Base-by-base conservation (phyloP, 2,113 vertebrate species). In the Xenopus borealis region DNA sequence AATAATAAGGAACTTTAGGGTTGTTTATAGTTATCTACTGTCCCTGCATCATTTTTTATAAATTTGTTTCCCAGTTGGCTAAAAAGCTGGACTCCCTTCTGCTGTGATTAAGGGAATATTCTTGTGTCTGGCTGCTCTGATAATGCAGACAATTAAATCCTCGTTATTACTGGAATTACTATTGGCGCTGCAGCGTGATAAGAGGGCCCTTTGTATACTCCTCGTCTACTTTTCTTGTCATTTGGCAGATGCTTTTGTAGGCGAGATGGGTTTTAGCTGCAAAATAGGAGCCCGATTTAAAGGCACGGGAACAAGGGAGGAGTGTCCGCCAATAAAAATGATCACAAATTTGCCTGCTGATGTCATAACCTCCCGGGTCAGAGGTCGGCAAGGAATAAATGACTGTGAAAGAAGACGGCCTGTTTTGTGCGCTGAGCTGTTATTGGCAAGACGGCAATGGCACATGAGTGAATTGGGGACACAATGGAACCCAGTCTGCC, bases 341-440 rank as follows among this genome's bases (percentile, higher is more conserved):
- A 91, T 91, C 91, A 87, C 91, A 87, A 84, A 87, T 86, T 87
- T 81, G 88, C 85, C 90, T 89, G 90, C 89, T 90, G 89, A 91
- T 91, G 90, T 89, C 89, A 86, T 83, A 90, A 86, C 90, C 89
- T 85, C 81, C 61, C 79, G 72, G 90, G 90, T 91, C 88, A 90
- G 85, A 90, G 92, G 91, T 92, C 90, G 86, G 79, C 33, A 0
- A 3, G 85, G 86, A 82, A 85, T 84, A 88, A 88, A 85, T 82
- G 88, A 83, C 83, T 86, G 85, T 91, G 88, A 92, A 92, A 91
- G 89, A 9, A 87, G 86, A 79, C 88, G 87, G 89, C 85, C 88
- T 89, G 90, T 88, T 88, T 86, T 88, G 79, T 85, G 82, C 86
- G 80, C 81, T 80, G 83, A 85, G 86, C 85, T 86, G 89, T 87